Evolutionary conservation across 2,888 invertebrate genomes (phyloP).

Genomic region (Thymelicus sylvestris): DNA sequence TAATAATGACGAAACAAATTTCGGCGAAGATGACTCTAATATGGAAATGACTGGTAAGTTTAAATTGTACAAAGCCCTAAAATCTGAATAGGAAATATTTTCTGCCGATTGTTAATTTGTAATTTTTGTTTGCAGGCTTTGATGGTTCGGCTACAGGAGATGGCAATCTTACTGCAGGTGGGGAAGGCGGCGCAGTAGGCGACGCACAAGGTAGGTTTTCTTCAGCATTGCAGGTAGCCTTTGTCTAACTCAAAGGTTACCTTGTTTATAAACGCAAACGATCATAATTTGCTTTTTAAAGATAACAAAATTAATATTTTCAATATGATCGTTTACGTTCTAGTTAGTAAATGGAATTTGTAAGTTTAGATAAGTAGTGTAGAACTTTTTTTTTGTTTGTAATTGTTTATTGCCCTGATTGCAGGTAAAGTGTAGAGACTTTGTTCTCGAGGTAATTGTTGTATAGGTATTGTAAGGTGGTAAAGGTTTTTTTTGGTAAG

Average conservation of each 20-base stretch:
- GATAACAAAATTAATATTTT: neutral
- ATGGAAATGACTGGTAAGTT: slow-evolving; percentile 85
- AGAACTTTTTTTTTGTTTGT: slow-evolving; percentile 37
- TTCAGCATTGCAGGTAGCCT: slow-evolving; percentile 45
- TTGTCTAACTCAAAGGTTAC: slow-evolving; percentile 42
- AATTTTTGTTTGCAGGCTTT: slow-evolving; percentile 62
- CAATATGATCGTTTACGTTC: slow-evolving; percentile 48
- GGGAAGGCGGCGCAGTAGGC: slow-evolving; percentile 82
- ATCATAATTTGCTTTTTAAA: slow-evolving; percentile 39
- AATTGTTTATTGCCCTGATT: slow-evolving; percentile 45
- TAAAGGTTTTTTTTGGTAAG: too few species aligned
- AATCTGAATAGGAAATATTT: neutral
- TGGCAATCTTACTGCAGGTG: slow-evolving; percentile 78
- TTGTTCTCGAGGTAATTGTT: slow-evolving; percentile 28
- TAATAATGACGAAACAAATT: slow-evolving; percentile 86
- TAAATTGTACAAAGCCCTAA: neutral
- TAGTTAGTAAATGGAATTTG: slow-evolving; percentile 73
- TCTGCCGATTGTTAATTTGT: neutral
- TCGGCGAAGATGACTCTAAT: slow-evolving; percentile 87
- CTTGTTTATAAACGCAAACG: slow-evolving; percentile 43
- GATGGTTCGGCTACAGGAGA: slow-evolving; percentile 81
- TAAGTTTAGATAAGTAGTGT: slow-evolving; percentile 57
- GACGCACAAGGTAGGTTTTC: slow-evolving; percentile 85
- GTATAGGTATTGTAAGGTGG: slow-evolving; percentile 14
- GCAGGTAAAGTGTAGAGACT: slow-evolving; percentile 42